A percentile compares a stretch with the other conserved stretches of the same genome.
These are phyloP conservation scores for Dysmachus trigonus DNA, from an alignment of 2,888 invertebrate genomes.

Conservation along the genomic window DNA sequence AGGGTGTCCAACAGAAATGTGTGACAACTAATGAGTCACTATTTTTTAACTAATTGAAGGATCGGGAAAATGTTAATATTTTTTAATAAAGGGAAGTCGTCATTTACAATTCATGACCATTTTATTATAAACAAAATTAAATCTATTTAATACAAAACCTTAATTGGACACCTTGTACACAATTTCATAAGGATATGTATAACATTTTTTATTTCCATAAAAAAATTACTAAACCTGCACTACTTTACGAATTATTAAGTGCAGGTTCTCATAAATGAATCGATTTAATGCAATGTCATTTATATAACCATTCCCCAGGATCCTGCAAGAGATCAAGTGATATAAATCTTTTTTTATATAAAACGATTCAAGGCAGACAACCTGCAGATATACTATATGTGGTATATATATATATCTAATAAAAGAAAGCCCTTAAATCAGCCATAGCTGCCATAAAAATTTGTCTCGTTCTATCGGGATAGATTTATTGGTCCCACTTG, in stretches of 20 bases:
- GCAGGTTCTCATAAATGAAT: background rate
- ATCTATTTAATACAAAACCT: too few relatives aligned
- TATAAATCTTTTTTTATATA: background rate
- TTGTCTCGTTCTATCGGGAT: constrained; percentile 16
- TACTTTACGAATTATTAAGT: background rate
- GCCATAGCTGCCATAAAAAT: constrained; percentile 30
- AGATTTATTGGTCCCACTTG: constrained; percentile 30
- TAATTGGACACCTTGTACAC: too few relatives aligned
- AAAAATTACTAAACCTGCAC: background rate
- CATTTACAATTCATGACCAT: too few relatives aligned
- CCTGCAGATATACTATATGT: background rate
- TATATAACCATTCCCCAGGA: background rate
- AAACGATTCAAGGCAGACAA: background rate
- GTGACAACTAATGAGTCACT: too few relatives aligned
- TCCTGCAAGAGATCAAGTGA: background rate
- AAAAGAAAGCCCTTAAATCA: constrained; percentile 26
- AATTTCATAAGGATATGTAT: background rate
- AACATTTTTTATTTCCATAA: background rate
- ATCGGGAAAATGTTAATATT: too few relatives aligned
- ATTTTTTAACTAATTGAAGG: too few relatives aligned
- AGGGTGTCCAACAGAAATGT: too few relatives aligned
- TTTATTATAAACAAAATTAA: too few relatives aligned
- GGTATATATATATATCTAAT: background rate
- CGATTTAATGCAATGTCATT: background rate
- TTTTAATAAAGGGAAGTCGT: too few relatives aligned